These are phyloP conservation scores for Mesorhabditis belari DNA, from an alignment of 2,888 invertebrate genomes.

Conservation along the genomic window DNA sequence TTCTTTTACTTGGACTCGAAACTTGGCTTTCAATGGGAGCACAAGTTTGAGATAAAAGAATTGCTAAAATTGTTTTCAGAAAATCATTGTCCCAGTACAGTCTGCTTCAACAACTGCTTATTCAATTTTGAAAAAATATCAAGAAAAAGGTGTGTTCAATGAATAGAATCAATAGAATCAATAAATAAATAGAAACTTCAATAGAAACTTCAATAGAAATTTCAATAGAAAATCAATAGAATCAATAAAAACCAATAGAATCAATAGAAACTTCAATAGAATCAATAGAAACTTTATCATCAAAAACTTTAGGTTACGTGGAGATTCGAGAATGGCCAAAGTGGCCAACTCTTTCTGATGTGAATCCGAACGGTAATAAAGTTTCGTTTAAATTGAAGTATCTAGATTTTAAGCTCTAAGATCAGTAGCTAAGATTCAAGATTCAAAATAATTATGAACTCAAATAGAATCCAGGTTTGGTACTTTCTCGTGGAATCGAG, in stretches of 20 bases:
- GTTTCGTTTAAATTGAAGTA: too few relatives aligned
- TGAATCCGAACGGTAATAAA: constrained; percentile 51
- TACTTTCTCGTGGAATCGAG: constrained; percentile 35
- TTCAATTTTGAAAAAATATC: constrained; percentile 42
- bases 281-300: too few relatives aligned
- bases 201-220: too few relatives aligned
- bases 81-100: constrained; percentile 47
- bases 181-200: too few relatives aligned
- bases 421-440: too few relatives aligned
- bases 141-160: constrained; percentile 28
- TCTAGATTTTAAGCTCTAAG: too few relatives aligned
- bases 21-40: neutral
- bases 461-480: neutral
- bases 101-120: constrained; percentile 44
- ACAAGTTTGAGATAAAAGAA: neutral
- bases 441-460: neutral
- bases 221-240: too few relatives aligned
- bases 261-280: too few relatives aligned
- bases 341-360: constrained; percentile 50
- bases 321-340: constrained; percentile 48
- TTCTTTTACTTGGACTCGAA: constrained; percentile 45
- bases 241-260: too few relatives aligned
- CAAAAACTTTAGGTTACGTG: constrained; percentile 33
- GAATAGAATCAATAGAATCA: too few relatives aligned
- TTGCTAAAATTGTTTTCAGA: constrained; percentile 6